phyloP scores from a whole-genome alignment of 2,113 vertebrate genomes.

The Xyliphius kryptos region DNA sequence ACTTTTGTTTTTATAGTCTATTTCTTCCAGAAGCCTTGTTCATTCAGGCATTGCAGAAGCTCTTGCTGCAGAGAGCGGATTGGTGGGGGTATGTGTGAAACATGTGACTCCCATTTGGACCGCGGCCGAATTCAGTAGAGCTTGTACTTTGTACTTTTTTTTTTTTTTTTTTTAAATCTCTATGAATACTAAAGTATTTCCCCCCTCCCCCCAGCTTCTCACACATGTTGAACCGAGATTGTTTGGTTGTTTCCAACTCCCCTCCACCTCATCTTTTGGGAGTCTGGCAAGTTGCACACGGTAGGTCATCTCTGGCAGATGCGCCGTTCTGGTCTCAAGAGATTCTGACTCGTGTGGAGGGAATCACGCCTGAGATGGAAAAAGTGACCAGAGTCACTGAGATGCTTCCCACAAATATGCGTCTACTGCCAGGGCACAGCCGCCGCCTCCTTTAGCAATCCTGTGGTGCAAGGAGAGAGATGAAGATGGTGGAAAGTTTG shows the following conservation, averaged over 20 bases:
- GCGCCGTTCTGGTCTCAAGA: slow-evolving; percentile 25
- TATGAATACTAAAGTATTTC: background rate
- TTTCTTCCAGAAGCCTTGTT: background rate
- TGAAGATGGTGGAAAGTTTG: background rate
- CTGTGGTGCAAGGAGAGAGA: background rate
- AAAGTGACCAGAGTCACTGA: slow-evolving; percentile 50
- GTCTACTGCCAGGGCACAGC: slow-evolving; percentile 20
- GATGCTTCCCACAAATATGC: slow-evolving; percentile 30
- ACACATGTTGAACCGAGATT: background rate
- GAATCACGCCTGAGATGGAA: slow-evolving; percentile 50
- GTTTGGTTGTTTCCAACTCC: background rate
- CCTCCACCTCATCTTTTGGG: background rate
- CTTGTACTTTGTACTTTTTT: background rate
- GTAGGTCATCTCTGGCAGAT: background rate
- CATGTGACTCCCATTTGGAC: background rate
- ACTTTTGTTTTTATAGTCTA: too few relatives aligned
- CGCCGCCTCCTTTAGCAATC: background rate
- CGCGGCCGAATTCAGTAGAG: background rate
- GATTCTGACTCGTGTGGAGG: slow-evolving; percentile 28
- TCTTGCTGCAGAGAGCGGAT: background rate
- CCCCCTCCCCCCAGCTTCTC: background rate
- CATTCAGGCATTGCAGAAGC: background rate
- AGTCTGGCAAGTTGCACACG: background rate
- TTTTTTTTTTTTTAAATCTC: background rate
- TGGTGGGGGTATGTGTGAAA: background rate